Conservation (phyloP, 2,888 invertebrate genomes). For the Aspidapion aeneum region DNA sequence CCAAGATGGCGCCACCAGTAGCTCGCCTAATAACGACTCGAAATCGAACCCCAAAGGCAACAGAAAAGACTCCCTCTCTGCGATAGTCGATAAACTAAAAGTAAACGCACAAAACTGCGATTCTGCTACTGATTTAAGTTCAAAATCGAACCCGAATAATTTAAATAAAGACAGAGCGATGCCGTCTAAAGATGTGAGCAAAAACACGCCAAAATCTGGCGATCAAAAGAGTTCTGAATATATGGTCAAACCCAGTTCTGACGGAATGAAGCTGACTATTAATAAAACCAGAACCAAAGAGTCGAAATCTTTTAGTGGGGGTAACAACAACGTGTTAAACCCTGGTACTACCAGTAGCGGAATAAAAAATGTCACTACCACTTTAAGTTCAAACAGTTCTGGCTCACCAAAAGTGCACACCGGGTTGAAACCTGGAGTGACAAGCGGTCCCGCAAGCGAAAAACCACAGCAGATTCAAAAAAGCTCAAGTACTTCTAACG, state of each 20-base stretch:
- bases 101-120: conserved; percentile 69
- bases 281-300: conserved; percentile 83
- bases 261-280: conserved; percentile 88
- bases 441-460: conserved; percentile 82
- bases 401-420: conserved; percentile 79
- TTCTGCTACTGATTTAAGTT: conserved; percentile 53
- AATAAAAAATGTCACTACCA: conserved; percentile 17
- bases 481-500: conserved; percentile 34
- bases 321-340: conserved; percentile 25
- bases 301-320: conserved; percentile 47
- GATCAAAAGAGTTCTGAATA: conserved; percentile 74
- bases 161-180: conserved; percentile 35
- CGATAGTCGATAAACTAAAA: conserved; percentile 80
- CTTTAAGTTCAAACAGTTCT: conserved; percentile 44
- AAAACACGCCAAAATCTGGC: conserved; percentile 38
- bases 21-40: background rate
- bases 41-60: conserved; percentile 45
- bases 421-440: conserved; percentile 78
- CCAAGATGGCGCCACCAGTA: conserved; percentile 1
- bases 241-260: conserved; percentile 85
- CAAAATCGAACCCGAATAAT: conserved; percentile 43
- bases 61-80: conserved; percentile 72
- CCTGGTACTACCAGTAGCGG: conserved; percentile 18
- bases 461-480: conserved; percentile 58
- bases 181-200: conserved; percentile 33